Percentiles rank a stretch among this genome's conserved stretches.
phyloP scores from a whole-genome alignment of 1,140 invertebrate genomes.

The Micrasema minimum region DNA sequence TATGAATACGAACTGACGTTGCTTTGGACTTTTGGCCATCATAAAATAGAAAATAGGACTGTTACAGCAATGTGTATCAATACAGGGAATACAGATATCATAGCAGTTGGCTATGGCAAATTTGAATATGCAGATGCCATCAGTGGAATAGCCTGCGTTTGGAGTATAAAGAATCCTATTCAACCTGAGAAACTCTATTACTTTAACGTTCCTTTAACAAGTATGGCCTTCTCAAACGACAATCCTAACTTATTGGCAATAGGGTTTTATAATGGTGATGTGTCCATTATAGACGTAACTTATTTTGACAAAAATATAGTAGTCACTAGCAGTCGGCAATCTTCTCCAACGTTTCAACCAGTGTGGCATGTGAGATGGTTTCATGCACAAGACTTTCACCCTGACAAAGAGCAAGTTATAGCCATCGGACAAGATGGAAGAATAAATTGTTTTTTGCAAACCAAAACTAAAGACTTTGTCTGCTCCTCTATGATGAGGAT shows the following conservation, averaged over 20 bases:
- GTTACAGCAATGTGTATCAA: conserved; percentile 74
- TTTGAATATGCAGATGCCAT: conserved; percentile 65
- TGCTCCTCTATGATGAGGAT: conserved; percentile 72
- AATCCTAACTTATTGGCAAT: conserved; percentile 80
- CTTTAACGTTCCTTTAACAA: conserved; percentile 77
- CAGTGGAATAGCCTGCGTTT: conserved; percentile 79
- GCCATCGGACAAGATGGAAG: conserved; percentile 70
- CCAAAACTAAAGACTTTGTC: conserved; percentile 67
- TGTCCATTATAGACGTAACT: conserved; percentile 78
- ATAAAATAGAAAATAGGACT: conserved; percentile 61
- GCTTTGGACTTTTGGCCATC: conserved; percentile 72
- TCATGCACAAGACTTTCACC: conserved; percentile 61
- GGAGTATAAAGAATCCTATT: conserved; percentile 87
- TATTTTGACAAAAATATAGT: conserved; percentile 65
- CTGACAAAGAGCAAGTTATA: conserved; percentile 64
- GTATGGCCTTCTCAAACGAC: conserved; percentile 76
- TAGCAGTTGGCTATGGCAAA: conserved; percentile 79
- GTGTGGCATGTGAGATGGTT: conserved; percentile 74
- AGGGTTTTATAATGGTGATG: conserved; percentile 82
- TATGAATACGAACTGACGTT: conserved; percentile 68
- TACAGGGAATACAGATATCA: conserved; percentile 70
- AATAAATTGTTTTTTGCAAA: conserved; percentile 67
- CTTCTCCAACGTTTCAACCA: conserved; percentile 71
- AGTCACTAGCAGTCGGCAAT: conserved; percentile 66
- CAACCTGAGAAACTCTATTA: conserved; percentile 79